Base-by-base conservation (phyloP, 1,140 invertebrate genomes). In the Nebria ingens region DNA sequence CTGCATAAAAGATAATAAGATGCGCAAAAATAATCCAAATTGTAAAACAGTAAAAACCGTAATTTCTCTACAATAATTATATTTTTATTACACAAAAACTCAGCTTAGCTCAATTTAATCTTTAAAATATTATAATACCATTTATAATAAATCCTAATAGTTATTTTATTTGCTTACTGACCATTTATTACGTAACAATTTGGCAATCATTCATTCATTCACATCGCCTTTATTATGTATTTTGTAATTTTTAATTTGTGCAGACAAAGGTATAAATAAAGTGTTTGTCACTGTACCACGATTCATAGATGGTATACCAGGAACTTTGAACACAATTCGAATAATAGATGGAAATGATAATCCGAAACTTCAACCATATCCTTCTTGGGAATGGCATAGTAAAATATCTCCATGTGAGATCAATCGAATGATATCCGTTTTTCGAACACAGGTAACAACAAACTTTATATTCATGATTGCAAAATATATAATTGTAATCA, bases 201-300 rank as follows among this genome's bases (percentile, higher is more conserved):
- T 29, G 25, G 13, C 25, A 29, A 6, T 29, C 25, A 29, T 29
- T 29, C 13, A n/a, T n/a, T n/a, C 25, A 29, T 6, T 6, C 4
- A 29, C 13, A 29, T 29, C 4, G 13, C 4, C 13, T 6, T 29
- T 29, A 29, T 6, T 6, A 29, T 29, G 25, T 29, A 6, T 6
- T 29, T 29, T 4, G 13, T 29, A 6, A 29, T 29, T 29, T 29
- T 4, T 29, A 29, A n/a, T n/a, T n/a, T n/a, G n/a, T n/a, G 4
- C n/a, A 11, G 40, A 4, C 9, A 17, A 45, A 12, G 40, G 40
- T 45, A 4, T 11, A 45, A 45, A 3, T 4, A 60, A 61, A 23
- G 68, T 86, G 1, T 87, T 88, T 56, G 69, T 86, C 0, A 78
- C 85, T 0, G 78, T 85, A 51, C 86, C 86, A 0, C 84, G 83